Conservation (phyloP, 2,888 invertebrate genomes). For the Conomelus anceps region DNA sequence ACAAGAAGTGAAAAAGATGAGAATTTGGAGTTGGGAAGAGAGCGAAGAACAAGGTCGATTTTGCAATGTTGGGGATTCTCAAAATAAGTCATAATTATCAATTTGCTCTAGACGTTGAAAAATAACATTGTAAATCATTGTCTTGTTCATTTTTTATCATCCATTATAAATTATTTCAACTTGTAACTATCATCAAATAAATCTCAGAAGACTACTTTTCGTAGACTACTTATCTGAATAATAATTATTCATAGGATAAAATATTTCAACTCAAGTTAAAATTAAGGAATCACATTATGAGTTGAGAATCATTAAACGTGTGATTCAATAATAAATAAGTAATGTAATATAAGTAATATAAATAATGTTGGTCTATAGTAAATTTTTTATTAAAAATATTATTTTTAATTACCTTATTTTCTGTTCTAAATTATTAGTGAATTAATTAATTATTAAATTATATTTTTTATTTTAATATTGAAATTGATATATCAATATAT, state of each 20-base stretch:
- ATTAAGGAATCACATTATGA: too few relatives aligned
- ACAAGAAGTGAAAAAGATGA: neutral
- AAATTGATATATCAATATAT: too few relatives aligned
- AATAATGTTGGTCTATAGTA: too few relatives aligned
- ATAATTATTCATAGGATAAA: neutral
- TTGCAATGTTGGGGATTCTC: neutral
- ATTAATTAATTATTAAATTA: too few relatives aligned
- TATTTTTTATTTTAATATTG: too few relatives aligned
- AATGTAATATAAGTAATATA: too few relatives aligned
- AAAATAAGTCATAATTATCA: neutral
- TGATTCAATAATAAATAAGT: too few relatives aligned
- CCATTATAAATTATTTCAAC: neutral
- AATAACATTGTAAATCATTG: neutral
- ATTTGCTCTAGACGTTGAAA: neutral
- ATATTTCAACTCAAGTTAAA: neutral
- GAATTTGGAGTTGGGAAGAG: neutral
- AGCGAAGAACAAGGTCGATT: neutral
- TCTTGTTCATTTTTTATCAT: neutral
- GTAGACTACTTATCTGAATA: neutral
- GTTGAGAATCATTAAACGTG: too few relatives aligned
- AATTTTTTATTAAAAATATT: too few relatives aligned
- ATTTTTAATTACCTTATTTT: too few relatives aligned
- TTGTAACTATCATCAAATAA: neutral
- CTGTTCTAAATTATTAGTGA: too few relatives aligned
- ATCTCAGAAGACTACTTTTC: neutral